Base-by-base conservation (phyloP, 2,888 invertebrate genomes). In the Empis livida region DNA sequence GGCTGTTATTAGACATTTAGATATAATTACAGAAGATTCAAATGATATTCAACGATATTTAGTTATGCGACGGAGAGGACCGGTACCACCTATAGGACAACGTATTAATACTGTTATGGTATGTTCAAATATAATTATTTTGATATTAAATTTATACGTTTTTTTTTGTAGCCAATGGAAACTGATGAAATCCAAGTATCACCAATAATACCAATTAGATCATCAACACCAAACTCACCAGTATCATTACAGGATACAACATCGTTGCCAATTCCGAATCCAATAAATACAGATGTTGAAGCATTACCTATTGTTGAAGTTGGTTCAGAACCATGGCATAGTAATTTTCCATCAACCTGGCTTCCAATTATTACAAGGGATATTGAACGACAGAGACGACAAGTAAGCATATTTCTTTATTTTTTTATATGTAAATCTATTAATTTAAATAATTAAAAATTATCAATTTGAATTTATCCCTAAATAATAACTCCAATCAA, bases 321-420 rank as follows among this genome's bases (percentile, higher is more conserved):
- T 43, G 77, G 76, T 31, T 71, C 77, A 2, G 75, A 77, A 57
- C 57, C 71, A 2, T 81, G 82, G 82, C 79, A 80, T 58, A 64
- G 67, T 60, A 73, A 75, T 64, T 75, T 80, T 59, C 78, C 80
- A 47, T 56, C 79, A 76, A 83, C 84, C 52, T 94, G 93, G 94
- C 82, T 91, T 51, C 90, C 92, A 10, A 83, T 92, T 53, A 86
- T 95, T 53, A 78, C 84, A 10, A 77, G 82, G 49, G 94, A 95
- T 67, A 75, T 82, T 43, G 78, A 80, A 57, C 71, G 78, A 47
- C 92, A 91, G 67, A 73, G 80, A 45, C 69, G 76, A 43, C 77
- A 79, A 51, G 63, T 72, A 48, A 13, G 20, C 20, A 20, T 5
- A 20, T n/a, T n/a, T n/a, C n/a, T n/a, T n/a, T n/a, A n/a, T n/a